Conservation (phyloP, 2,888 invertebrate genomes). For the Mesodorylaimus sp. region DNA sequence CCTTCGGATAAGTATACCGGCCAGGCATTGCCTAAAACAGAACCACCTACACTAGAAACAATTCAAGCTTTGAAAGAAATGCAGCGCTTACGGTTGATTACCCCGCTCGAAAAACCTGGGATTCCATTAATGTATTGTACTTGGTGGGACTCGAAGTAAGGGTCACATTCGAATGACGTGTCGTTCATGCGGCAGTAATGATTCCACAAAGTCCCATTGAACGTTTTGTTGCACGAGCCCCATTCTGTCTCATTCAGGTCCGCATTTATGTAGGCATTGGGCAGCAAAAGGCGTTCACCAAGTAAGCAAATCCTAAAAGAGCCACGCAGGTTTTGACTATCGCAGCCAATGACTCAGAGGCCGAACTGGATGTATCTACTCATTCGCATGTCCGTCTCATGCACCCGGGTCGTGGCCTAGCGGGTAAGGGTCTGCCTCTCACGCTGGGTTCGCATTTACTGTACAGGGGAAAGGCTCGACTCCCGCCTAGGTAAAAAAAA, state of each 20-base stretch:
- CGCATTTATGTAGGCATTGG: conserved; percentile 13
- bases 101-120: conserved; percentile 70
- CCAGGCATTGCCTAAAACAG: conserved; percentile 16
- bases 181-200: background rate
- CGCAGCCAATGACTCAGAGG: no score
- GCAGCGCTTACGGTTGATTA: conserved; percentile 66
- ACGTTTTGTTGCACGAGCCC: conserved; percentile 1
- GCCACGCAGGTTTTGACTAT: no score
- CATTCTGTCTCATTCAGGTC: conserved; percentile 14
- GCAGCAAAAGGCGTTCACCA: conserved; percentile 57
- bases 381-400: no score
- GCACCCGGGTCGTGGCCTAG: no score
- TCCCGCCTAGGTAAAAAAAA: no score
- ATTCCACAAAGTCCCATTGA: background rate
- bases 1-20: conserved; percentile 18
- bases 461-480: no score
- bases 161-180: background rate
- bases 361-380: no score
- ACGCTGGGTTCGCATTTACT: no score
- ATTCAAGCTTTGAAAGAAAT: background rate
- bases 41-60: background rate
- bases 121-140: conserved; percentile 58
- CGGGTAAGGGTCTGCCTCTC: no score
- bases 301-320: conserved; percentile 69
- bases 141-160: conserved; percentile 38